These are phyloP conservation scores for Meteorus cinctellus DNA, from an alignment of 2,888 invertebrate species.

Conservation along the genomic window DNA sequence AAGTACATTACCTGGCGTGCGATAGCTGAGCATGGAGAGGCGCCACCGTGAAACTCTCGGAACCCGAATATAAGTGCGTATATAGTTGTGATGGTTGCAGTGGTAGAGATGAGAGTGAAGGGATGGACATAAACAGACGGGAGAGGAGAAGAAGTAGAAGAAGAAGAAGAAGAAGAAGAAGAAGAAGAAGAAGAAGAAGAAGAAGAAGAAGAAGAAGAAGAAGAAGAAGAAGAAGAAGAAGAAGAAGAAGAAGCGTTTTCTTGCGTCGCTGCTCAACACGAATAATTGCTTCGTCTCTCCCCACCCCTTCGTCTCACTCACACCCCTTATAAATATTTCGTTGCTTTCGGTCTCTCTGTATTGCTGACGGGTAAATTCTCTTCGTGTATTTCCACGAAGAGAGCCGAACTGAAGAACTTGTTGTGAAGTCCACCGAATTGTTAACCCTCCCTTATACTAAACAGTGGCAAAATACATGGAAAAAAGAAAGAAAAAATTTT, in stretches of 20 bases:
- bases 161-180: too few relatives aligned
- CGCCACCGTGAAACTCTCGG: slow-evolving; percentile 42
- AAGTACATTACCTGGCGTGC: slow-evolving; percentile 67
- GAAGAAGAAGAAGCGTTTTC: slow-evolving; percentile 28
- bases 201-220: slow-evolving; percentile 13
- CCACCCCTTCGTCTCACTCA: slow-evolving; percentile 9
- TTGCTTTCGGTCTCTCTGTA: slow-evolving; percentile 48
- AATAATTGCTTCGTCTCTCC: slow-evolving; percentile 46
- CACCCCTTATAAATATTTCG: not conserved
- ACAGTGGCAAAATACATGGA: slow-evolving; percentile 47
- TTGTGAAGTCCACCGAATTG: not conserved
- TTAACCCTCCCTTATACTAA: not conserved
- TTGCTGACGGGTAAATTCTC: slow-evolving; percentile 71
- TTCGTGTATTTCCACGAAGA: slow-evolving; percentile 64
- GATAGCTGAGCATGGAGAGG: slow-evolving; percentile 53
- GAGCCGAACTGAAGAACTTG: slow-evolving; percentile 43
- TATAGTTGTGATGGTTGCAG: slow-evolving; percentile 13
- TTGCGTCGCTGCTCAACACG: slow-evolving; percentile 24
- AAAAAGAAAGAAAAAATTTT: not conserved
- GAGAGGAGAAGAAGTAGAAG: not conserved
- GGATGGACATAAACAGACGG: slow-evolving; percentile 53
- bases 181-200: too few relatives aligned
- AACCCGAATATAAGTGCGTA: not conserved
- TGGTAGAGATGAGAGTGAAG: slow-evolving; percentile 24
- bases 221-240: too few relatives aligned